Base-by-base conservation (phyloP, 2,888 invertebrate species). In the Ethmia dodecea region DNA sequence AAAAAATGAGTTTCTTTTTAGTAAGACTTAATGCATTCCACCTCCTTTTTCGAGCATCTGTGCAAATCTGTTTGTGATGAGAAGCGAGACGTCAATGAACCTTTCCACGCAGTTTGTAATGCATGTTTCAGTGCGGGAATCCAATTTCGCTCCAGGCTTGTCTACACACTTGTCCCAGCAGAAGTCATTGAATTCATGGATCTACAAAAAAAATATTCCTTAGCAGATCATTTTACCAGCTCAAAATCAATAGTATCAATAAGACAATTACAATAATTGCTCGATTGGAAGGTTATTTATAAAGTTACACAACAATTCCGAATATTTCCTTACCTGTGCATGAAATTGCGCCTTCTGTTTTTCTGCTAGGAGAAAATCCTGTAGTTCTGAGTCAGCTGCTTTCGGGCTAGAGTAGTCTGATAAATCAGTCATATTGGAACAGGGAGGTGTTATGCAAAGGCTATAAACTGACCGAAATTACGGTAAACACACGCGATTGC, bases 81-180 rank as follows among this genome's bases (percentile, higher is more conserved):
- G 84, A 34, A 97, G 74, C 0, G 97, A 96, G 3, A 96, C 94
- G 75, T 98, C 97, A 46, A 98, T 95, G 66, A 98, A 98, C 56
- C 98, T 88, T 60, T 97, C 95, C 0, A 97, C 97, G 75, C 98
- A 98, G 71, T 98, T 98, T 10, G 90, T 90, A 35, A 98, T 84
- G 61, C 98, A 98, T 0, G 94, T 93, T 80, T 98, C 97, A 1
- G 96, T 95, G 55, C 91, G 90, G 36, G 93, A 92, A 67, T 97
- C 97, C 47, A 98, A 73, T 78, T 96, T 97, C 28, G 91, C 90
- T 20, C 94, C 90, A 3, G 97, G 96, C 62, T 95, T 96, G 35
- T 96, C 96, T 20, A 98, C 90, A 68, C 98, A 98, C 69, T 96
- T 95, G 11, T 98, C 97, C 98, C 98, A 98, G 70, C 98, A 98